phyloP scores from a whole-genome alignment of 2,113 vertebrate species.

The Alectura lathami region DNA sequence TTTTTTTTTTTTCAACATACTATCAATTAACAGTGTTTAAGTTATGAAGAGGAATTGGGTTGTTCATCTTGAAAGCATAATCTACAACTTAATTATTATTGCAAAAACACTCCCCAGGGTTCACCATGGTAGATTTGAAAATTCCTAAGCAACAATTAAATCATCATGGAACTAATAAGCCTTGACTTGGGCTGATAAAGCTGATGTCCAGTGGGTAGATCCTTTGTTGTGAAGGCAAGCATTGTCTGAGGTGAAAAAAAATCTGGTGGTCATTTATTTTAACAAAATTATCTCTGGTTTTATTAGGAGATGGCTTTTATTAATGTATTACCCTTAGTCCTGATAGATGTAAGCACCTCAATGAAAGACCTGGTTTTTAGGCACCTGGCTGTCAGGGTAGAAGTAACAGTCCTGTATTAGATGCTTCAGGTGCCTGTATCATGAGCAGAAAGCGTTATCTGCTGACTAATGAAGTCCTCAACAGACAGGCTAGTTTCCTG shows the following conservation, averaged over 20 bases:
- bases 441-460: too few relatives aligned
- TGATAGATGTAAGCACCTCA: neutral
- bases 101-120: neutral
- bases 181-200: neutral
- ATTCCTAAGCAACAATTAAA: neutral
- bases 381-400: too few relatives aligned
- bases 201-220: neutral
- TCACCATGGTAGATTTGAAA: neutral
- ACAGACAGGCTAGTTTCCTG: too few relatives aligned
- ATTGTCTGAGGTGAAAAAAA: neutral
- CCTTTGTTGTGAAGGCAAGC: neutral
- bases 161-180: neutral
- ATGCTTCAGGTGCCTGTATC: too few relatives aligned
- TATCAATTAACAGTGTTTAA: neutral
- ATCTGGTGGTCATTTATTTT: neutral
- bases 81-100: neutral
- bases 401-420: too few relatives aligned
- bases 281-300: neutral
- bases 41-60: neutral
- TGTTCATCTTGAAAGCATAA: neutral
- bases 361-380: too few relatives aligned
- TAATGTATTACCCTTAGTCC: neutral
- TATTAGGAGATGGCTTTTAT: neutral
- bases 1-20: neutral
- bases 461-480: too few relatives aligned